Conservation (phyloP, 2,797 vertebrate species). For the Tauraco hartlaubi region DNA sequence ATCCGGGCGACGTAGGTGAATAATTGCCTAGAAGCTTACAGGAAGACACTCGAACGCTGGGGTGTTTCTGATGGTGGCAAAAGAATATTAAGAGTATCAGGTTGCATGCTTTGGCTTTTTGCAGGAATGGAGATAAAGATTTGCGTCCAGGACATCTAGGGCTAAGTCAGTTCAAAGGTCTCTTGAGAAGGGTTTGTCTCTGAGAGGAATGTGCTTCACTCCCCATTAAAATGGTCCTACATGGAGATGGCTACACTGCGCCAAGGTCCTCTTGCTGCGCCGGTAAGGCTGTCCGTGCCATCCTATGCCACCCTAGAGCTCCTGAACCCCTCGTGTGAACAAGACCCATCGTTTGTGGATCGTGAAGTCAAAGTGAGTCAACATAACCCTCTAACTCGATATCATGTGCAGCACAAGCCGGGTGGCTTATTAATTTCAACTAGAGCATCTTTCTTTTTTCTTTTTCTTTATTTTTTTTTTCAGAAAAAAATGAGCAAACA, state of each 20-base stretch:
- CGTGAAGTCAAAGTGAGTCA: not conserved
- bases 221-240: not conserved
- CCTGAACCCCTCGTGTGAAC: not conserved
- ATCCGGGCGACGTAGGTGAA: conserved; percentile 2
- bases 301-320: not conserved
- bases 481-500: not conserved
- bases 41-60: not conserved
- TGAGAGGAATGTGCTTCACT: not conserved
- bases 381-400: not conserved
- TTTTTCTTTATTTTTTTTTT: not conserved
- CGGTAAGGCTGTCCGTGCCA: not conserved
- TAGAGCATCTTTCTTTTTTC: not conserved
- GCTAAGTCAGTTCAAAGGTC: not conserved
- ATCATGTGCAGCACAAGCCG: not conserved
- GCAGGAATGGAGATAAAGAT: not conserved
- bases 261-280: not conserved
- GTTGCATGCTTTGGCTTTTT: not conserved
- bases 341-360: not conserved
- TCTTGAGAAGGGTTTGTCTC: not conserved
- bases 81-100: not conserved
- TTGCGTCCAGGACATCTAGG: not conserved
- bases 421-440: not conserved
- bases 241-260: not conserved
- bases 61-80: not conserved
- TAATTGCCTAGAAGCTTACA: conserved; percentile 24